Evolutionary conservation across 2,888 invertebrate genomes (phyloP), one percentile per base, ranked within the genome.

Genomic region (Tetragnatha montana): DNA sequence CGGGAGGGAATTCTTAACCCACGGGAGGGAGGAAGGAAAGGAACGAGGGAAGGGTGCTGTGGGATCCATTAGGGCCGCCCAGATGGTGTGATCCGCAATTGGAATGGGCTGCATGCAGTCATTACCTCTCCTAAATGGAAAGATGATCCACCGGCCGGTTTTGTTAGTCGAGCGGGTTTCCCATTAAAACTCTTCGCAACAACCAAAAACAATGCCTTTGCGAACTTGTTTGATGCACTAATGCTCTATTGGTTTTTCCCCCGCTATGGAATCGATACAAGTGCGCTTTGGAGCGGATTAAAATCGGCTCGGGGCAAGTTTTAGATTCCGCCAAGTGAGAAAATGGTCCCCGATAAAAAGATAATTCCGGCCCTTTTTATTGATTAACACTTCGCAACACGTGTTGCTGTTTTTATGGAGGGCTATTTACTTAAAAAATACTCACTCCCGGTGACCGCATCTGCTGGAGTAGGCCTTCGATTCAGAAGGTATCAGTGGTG

Each of bases 111-210:
- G 86, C 86, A 78, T 79, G 86, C 74, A 49, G 74, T 74, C 80
- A 86, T 86, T 86, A 86, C 86, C 78, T 85, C 73, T 21, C n/a
- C 51, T 86, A 86, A 80, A 80, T 68, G 86, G 86, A 74, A 86
- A 86, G 86, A 86, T 86, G 86, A 86, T 86, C 86, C 84, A 78
- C 76, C 80, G 80, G 73, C 80, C n/a, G 86, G 86, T 86, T 86
- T 86, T 86, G 86, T 80, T 80, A 80, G 86, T 85, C 50, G 71
- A 85, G 78, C 85, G 85, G 85, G 78, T 79, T 79, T 85, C 86
- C 86, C 86, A 86, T 86, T 86, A 86, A 86, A 84, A 86, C 86
- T 79, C 86, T 49, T 6, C 80, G 86, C 22, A 86, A 80, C 86
- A 86, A 74, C 80, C 78, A 71, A 73, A 85, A 85, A 85, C 85